phyloP scores from a whole-genome alignment of 2,888 invertebrate species.

The Dynastes tityus region DNA sequence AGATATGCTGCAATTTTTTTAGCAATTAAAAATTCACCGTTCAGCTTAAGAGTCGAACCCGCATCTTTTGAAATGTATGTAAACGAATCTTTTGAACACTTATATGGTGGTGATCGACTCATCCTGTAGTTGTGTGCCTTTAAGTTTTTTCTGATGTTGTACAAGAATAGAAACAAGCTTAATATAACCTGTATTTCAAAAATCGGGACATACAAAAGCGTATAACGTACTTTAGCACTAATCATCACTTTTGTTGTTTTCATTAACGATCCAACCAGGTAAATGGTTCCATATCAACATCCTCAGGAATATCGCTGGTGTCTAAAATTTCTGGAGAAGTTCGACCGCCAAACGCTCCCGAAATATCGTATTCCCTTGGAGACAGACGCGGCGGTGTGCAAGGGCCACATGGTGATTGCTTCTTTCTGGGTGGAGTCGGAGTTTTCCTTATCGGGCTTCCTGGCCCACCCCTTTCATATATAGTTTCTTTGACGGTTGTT shows the following conservation, averaged over 20 bases:
- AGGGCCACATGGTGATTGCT: background rate
- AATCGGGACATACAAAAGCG: conserved; percentile 30
- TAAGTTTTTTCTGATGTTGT: no score
- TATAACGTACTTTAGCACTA: conserved; percentile 34
- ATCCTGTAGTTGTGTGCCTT: no score
- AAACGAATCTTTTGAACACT: no score
- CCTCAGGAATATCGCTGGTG: conserved; percentile 54
- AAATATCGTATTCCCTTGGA: conserved; percentile 38
- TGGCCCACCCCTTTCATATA: conserved; percentile 15
- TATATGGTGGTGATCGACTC: no score
- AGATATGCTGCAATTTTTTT: no score
- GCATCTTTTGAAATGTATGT: no score
- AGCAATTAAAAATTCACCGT: no score
- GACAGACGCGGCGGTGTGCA: conserved; percentile 23
- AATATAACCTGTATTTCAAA: conserved; percentile 31
- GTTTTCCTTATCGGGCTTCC: background rate
- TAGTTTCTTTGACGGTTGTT: conserved; percentile 28
- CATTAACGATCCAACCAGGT: conserved; percentile 40
- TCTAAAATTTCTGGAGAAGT: conserved; percentile 48
- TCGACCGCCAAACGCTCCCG: conserved; percentile 47
- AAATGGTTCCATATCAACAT: conserved; percentile 50
- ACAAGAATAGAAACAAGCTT: background rate
- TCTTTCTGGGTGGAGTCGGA: conserved; percentile 19
- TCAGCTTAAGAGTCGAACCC: no score
- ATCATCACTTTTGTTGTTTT: background rate